Base-by-base conservation (phyloP, 2,113 vertebrate species). In the Leptodactylus fuscus region DNA sequence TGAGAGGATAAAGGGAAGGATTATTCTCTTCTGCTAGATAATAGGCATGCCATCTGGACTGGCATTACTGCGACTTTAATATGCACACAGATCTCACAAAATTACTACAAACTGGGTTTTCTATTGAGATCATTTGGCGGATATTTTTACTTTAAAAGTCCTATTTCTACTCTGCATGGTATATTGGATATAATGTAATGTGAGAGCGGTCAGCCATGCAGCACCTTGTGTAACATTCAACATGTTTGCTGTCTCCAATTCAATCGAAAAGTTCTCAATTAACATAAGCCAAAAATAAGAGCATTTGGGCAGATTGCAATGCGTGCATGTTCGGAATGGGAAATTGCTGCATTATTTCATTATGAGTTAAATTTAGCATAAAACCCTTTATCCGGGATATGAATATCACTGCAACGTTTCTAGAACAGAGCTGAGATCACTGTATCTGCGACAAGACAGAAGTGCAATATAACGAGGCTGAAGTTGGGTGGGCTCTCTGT, bases 51-150 rank as follows among this genome's bases (percentile, higher is more conserved):
- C 74, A 85, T 85, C 82, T 85, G 82, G 82, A 77, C 74, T 34
- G 65, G 60, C 75, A 79, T 62, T 85, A 67, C 83, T 78, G 76
- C 16, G 65, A 79, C 58, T 85, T 78, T 78, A 67, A 85, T 77
- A 85, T 77, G 82, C 82, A 67, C 73, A 70, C 60, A 70, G 83
- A 78, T 53, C 83, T 46, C 71, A 70, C 29, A 85, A 69, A 85
- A 85, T 79, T 53, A 85, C 83, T 78, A 67, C 83, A 85, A 85
- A 85, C 74, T 85, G 70, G 75, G 34, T 53, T 79, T 79, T 85
- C n/a, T 85, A 85, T 85, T 77, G 73, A 65, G 58, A 67, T 78
- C 29, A 77, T 85, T 78, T 85, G 82, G 82, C 82, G 60, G 55
- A 75, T 77, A 32, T 76, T 55, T 76, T 85, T 83, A 49, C 82